phyloP scores from a whole-genome alignment of 2,888 invertebrate genomes.

The Listrodromus nycthemerus region DNA sequence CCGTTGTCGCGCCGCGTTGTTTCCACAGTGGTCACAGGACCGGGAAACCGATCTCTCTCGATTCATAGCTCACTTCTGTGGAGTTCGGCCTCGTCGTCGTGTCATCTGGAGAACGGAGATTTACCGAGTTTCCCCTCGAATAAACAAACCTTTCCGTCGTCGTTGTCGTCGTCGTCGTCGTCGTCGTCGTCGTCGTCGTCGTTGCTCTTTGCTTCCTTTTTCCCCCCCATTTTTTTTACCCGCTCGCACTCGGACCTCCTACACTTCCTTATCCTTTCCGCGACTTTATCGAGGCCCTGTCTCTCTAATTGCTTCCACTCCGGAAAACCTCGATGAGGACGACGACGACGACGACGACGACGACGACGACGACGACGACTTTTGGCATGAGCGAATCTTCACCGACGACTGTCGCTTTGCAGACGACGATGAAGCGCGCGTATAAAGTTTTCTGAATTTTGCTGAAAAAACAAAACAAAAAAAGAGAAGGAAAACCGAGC shows the following conservation, averaged over 20 bases:
- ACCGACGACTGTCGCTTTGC: constrained; percentile 53
- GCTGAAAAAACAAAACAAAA: constrained; percentile 11
- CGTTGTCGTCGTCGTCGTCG: constrained; percentile 34
- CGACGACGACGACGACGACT: constrained; percentile 56
- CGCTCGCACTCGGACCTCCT: constrained; percentile 51
- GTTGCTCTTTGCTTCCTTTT: constrained; percentile 29
- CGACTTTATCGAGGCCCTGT: constrained; percentile 47
- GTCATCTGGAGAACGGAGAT: constrained; percentile 61
- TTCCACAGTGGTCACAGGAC: constrained; percentile 56
- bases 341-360: constrained; percentile 56
- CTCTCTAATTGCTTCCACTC: constrained; percentile 66
- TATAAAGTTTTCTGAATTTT: constrained; percentile 41
- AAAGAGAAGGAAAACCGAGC: constrained; percentile 11
- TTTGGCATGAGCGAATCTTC: constrained; percentile 62
- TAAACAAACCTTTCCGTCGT: constrained; percentile 72
- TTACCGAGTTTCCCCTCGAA: constrained; percentile 70
- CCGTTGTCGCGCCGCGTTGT: constrained; percentile 62
- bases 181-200: constrained; percentile 29
- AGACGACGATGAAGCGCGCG: constrained; percentile 37
- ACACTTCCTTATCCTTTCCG: constrained; percentile 40
- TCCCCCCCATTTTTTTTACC: constrained; percentile 10
- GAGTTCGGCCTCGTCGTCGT: constrained; percentile 57
- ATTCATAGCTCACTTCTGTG: constrained; percentile 19
- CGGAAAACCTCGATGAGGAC: constrained; percentile 60
- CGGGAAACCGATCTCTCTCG: constrained; percentile 46